phyloP scores from a whole-genome alignment of 1,140 invertebrate genomes.

The Dendrolimus kikuchii region DNA sequence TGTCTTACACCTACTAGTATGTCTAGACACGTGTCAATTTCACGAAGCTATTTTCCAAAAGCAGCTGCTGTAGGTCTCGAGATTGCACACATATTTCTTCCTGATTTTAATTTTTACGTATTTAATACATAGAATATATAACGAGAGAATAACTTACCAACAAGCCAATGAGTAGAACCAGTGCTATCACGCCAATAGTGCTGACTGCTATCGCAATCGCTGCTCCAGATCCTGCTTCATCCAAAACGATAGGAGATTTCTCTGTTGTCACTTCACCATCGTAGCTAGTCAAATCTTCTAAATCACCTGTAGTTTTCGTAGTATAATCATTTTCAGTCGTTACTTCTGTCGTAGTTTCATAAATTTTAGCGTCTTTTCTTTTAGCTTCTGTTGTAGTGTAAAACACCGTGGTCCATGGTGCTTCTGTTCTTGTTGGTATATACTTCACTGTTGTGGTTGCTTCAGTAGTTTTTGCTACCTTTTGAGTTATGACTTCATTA shows the following conservation, averaged over 20 bases:
- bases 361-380: neutral
- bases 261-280: slow-evolving; percentile 51
- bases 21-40: too few relatives aligned
- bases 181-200: slow-evolving; percentile 58
- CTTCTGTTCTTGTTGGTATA: neutral
- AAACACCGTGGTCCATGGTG: neutral
- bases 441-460: slow-evolving; percentile 7
- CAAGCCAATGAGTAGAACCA: slow-evolving; percentile 54
- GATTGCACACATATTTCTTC: too few relatives aligned
- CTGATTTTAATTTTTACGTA: too few relatives aligned
- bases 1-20: too few relatives aligned
- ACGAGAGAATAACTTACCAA: slow-evolving; percentile 40
- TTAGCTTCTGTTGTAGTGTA: slow-evolving; percentile 15
- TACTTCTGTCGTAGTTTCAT: slow-evolving; percentile 16
- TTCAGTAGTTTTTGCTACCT: slow-evolving; percentile 7
- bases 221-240: slow-evolving; percentile 47
- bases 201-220: slow-evolving; percentile 58
- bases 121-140: too few relatives aligned
- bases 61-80: too few relatives aligned
- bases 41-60: too few relatives aligned
- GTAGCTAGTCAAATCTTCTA: slow-evolving; percentile 44
- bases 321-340: slow-evolving; percentile 21
- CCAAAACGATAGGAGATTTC: slow-evolving; percentile 34
- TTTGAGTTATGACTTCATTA: slow-evolving; percentile 45
- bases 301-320: slow-evolving; percentile 29